Conservation (phyloP, 37 sponge, comb jelly and placozoan genomes). For the Cliona cf. orientalis region DNA sequence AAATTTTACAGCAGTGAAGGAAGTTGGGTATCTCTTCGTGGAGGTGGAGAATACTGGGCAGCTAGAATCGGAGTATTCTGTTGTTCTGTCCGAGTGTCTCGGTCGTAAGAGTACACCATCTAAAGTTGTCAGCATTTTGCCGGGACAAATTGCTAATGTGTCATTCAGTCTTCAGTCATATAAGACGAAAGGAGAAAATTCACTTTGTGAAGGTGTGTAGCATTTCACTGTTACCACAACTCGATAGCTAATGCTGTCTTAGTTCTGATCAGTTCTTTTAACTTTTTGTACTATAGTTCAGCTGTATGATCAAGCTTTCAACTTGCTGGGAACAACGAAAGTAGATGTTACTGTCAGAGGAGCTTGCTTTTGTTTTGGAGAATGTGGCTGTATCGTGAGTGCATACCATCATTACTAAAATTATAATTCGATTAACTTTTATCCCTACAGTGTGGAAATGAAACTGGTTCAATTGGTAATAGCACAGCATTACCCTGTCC, state of each 20-base stretch:
- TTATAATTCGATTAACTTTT: no score
- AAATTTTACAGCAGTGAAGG: constrained; percentile 38
- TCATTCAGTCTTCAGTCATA: constrained; percentile 47
- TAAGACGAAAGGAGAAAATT: constrained; percentile 6
- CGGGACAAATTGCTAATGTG: constrained; percentile 40
- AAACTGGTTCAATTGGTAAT: constrained; percentile 1
- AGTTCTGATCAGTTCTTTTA: neutral
- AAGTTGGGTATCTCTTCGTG: constrained; percentile 45
- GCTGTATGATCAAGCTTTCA: constrained; percentile 68
- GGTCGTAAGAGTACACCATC: constrained; percentile 32
- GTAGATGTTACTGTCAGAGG: constrained; percentile 59
- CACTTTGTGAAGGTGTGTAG: constrained; percentile 67
- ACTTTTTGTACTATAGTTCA: constrained; percentile 46
- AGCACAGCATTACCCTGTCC: constrained; percentile 23
- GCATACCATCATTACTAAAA: neutral
- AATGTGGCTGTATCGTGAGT: constrained; percentile 80
- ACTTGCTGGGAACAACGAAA: constrained; percentile 63
- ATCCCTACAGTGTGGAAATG: constrained; percentile 9
- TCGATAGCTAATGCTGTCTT: neutral
- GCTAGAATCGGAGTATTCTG: constrained; percentile 51
- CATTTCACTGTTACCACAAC: neutral
- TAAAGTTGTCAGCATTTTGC: constrained; percentile 34
- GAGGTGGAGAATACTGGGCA: constrained; percentile 81
- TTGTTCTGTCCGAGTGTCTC: constrained; percentile 52
- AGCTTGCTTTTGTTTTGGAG: constrained; percentile 82